Evolutionary conservation across 2,113 vertebrate species (phyloP).

Genomic region (Coreoperca whiteheadi): DNA sequence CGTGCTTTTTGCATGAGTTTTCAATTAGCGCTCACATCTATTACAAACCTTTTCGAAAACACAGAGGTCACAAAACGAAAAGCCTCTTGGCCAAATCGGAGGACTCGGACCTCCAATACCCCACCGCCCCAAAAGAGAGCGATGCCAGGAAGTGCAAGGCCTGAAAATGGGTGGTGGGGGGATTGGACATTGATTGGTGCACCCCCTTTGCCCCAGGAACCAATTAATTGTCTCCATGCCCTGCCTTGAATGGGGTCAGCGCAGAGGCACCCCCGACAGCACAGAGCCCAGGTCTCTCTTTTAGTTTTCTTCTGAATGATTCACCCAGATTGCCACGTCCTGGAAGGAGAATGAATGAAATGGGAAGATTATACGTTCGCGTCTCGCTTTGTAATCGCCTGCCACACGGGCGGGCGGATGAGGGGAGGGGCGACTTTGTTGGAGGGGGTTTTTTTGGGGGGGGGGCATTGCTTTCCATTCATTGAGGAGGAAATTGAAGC

Average conservation of each 20-base stretch:
- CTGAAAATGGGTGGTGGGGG: slow-evolving; percentile 60
- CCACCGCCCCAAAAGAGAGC: slow-evolving; percentile 17
- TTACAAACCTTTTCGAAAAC: slow-evolving; percentile 35
- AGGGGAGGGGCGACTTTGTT: slow-evolving; percentile 9
- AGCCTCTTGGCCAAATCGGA: slow-evolving; percentile 42
- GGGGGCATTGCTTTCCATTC: slow-evolving; percentile 76
- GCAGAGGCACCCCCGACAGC: slow-evolving; percentile 26
- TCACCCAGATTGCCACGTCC: slow-evolving; percentile 58
- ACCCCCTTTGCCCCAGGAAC: slow-evolving; percentile 62
- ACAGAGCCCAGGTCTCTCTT: slow-evolving; percentile 27
- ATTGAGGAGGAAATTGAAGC: slow-evolving; percentile 71
- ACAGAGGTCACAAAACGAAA: slow-evolving; percentile 37
- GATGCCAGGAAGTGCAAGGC: slow-evolving; percentile 64
- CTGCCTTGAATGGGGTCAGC: slow-evolving; percentile 64
- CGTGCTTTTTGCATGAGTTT: slow-evolving; percentile 35
- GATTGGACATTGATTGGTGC: slow-evolving; percentile 68
- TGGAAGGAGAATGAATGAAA: slow-evolving; percentile 57
- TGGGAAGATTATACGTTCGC: slow-evolving; percentile 60
- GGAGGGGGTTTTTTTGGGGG: too few species aligned
- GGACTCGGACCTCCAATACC: slow-evolving; percentile 54
- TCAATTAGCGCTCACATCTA: slow-evolving; percentile 35
- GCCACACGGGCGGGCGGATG: slow-evolving; percentile 20
- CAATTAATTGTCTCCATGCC: slow-evolving; percentile 65
- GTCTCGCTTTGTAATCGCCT: slow-evolving; percentile 61
- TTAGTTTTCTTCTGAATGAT: slow-evolving; percentile 63